Base-by-base conservation (phyloP, 2,888 invertebrate species). In the Agrotis segetum region DNA sequence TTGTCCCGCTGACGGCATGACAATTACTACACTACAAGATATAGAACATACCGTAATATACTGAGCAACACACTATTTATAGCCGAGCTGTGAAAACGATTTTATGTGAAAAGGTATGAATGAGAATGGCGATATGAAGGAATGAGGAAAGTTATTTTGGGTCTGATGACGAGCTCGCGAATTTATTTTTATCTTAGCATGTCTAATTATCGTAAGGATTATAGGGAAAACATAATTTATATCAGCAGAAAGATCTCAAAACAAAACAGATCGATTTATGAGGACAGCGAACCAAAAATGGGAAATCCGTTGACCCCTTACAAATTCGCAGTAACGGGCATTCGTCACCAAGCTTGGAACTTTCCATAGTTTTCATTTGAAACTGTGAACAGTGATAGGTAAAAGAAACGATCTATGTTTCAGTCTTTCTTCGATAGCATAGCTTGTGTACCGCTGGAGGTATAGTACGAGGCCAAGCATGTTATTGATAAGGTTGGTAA, bases 401-500 rank as follows among this genome's bases (percentile, higher is more conserved):
- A 44, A 49, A 46, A 67, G 19, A 47, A 53, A 21, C 17, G 17
- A 29, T 40, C 40, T 9, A 40, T 11, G 40, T 40, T 40, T 40
- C 40, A 52, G 4, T 19, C 14, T 56, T 21, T 40, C 21, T 82
- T 69, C 34, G 69, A 58, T 56, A 68, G 67, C 65, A 55, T 77
- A 34, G 71, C 71, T 80, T 47, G 69, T 76, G 46, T 79, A 60
- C 85, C 88, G 87, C 92, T 86, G 53, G 11, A 59, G 74, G 82
- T 91, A 76, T 67, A 74, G 19, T 53, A 71, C 83, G n/a, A 56
- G 67, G 79, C 53, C 64, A 67, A 21, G 47, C 75, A 66, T 94
- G 93, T 94, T 95, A 94, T 94, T 94, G 95, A 96, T 96, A 95
- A 95, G 91, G 91, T 88, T 85, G 79, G 93, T 93, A 95, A 95